phyloP scores from a whole-genome alignment of 1,140 invertebrate species.

The Penaeus chinensis region DNA sequence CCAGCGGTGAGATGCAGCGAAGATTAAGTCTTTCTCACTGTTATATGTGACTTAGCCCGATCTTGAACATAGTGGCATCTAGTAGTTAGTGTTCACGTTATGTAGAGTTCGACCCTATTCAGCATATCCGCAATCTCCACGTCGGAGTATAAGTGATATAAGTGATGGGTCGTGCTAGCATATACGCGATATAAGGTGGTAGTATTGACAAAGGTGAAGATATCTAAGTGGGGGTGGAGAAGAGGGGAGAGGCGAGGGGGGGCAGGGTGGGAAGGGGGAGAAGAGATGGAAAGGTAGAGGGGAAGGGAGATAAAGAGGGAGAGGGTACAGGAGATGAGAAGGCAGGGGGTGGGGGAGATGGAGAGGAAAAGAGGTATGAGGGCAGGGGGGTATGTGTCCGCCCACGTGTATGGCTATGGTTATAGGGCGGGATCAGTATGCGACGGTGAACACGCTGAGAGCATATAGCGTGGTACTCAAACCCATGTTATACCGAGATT shows the following conservation, averaged over 20 bases:
- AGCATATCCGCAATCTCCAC: conserved; percentile 25
- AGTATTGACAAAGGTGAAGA: background rate
- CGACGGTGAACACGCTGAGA: no score
- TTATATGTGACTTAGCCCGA: no score
- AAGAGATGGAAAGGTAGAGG: no score
- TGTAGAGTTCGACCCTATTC: conserved; percentile 23
- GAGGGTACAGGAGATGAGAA: background rate
- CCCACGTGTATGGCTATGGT: no score
- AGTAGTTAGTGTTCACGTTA: background rate
- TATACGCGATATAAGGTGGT: conserved; percentile 5
- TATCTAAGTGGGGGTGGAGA: no score
- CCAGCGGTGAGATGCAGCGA: no score
- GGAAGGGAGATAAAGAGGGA: background rate
- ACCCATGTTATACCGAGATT: no score
- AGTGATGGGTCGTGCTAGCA: conserved; percentile 15
- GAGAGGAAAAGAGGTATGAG: background rate
- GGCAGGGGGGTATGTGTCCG: background rate
- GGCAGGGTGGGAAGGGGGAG: no score
- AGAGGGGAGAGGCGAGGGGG: no score
- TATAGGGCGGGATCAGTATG: no score
- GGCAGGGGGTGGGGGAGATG: background rate
- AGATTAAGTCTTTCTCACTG: no score
- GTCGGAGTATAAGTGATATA: conserved; percentile 38
- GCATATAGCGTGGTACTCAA: no score
- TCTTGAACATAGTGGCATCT: background rate